phyloP scores from a whole-genome alignment of 30 jellyfish, hydroid and myxozoan genomes.

The Phacellophora camtschatica region DNA sequence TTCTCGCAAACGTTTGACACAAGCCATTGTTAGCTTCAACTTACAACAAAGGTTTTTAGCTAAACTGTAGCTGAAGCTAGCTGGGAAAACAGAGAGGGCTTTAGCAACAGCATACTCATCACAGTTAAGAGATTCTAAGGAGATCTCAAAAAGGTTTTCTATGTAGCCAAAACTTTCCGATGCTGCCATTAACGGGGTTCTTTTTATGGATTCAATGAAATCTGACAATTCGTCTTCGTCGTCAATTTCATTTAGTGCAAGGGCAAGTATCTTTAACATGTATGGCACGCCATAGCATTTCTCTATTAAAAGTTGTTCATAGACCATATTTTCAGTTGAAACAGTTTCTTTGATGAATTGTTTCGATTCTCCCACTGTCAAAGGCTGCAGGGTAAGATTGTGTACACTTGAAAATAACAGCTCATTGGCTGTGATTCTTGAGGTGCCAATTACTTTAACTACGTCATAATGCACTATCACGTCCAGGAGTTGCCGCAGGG shows the following conservation, averaged over 20 bases:
- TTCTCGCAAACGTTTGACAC: background rate
- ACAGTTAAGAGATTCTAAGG: background rate
- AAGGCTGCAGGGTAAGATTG: background rate
- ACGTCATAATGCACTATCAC: background rate
- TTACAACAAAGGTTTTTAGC: background rate
- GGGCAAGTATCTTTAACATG: background rate
- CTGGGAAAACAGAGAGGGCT: background rate
- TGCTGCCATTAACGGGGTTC: background rate
- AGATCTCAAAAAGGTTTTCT: background rate
- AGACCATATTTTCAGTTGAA: background rate
- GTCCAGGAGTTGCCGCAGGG: background rate
- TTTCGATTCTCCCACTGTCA: background rate
- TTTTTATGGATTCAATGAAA: background rate
- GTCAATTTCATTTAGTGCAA: background rate
- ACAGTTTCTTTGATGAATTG: background rate
- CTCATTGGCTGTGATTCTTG: background rate
- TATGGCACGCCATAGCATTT: background rate
- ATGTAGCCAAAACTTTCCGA: background rate
- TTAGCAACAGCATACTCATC: background rate
- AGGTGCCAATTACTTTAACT: background rate
- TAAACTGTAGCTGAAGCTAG: background rate
- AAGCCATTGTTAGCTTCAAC: background rate
- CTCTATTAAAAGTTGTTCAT: background rate
- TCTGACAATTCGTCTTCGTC: background rate
- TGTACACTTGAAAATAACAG: background rate